Percentiles rank a stretch among this genome's conserved stretches.
Evolutionary conservation across 1,140 invertebrate genomes (phyloP).

Genomic region (Apis cerana): DNA sequence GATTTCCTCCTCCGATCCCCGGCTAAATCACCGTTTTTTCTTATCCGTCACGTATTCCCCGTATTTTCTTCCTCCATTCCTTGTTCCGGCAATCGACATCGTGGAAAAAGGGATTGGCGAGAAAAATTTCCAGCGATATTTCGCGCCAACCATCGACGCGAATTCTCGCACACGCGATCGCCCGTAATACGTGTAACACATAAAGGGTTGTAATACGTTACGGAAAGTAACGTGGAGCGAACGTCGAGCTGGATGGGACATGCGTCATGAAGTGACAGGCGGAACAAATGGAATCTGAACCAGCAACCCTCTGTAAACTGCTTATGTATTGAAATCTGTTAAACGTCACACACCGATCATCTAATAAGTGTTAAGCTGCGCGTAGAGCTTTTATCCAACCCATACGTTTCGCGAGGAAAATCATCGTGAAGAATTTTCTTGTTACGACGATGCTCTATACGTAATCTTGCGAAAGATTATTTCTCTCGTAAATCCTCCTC

Average conservation of each 20-base stretch:
- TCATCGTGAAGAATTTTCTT: too few relatives aligned
- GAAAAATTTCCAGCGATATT: conserved; percentile 32
- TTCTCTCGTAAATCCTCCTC: too few relatives aligned
- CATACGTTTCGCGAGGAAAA: too few relatives aligned
- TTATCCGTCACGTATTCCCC: too few relatives aligned
- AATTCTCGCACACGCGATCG: not conserved
- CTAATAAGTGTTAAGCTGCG: conserved; percentile 70
- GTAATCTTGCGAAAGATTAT: too few relatives aligned
- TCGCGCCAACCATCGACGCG: not conserved
- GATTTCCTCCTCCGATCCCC: not conserved
- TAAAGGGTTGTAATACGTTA: conserved; percentile 73
- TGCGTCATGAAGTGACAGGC: conserved; percentile 79
- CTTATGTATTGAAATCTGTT: conserved; percentile 75
- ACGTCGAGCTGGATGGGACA: conserved; percentile 75
- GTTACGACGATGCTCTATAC: too few relatives aligned
- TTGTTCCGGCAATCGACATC: not conserved
- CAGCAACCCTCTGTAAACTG: conserved; percentile 80
- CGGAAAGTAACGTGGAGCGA: conserved; percentile 64
- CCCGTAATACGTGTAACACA: conserved; percentile 58
- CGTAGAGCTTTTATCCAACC: not conserved
- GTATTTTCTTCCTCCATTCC: not conserved
- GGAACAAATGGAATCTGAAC: conserved; percentile 82
- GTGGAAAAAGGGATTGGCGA: not conserved
- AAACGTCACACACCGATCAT: conserved; percentile 71
- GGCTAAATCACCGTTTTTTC: not conserved